A percentile compares a stretch with the other conserved stretches of the same genome.
These are phyloP conservation scores for Ephydatia muelleri DNA, from an alignment of 37 sponge, comb jelly and placozoan species.

Conservation along the genomic window DNA sequence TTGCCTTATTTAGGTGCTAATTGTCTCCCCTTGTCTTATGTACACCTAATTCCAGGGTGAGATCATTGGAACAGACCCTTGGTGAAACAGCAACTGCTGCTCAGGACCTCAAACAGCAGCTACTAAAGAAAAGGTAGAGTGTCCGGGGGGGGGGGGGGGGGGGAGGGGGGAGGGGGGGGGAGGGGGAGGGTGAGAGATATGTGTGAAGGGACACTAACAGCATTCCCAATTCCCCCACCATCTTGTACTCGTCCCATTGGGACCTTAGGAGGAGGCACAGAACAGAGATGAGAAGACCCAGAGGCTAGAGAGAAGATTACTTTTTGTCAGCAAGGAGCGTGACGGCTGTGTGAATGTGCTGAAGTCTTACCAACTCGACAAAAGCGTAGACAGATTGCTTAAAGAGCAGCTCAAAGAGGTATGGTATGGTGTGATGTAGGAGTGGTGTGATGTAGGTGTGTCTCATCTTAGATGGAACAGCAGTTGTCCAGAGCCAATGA, in stretches of 20 bases:
- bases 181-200: no score
- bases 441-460: not conserved
- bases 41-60: not conserved
- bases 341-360: conserved; percentile 82
- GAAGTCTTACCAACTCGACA: conserved; percentile 65
- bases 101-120: conserved; percentile 7
- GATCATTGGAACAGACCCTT: not conserved
- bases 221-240: no score
- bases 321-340: conserved; percentile 78
- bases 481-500: conserved; percentile 42
- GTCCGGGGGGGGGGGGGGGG: not conserved
- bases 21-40: no score
- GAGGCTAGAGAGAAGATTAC: conserved; percentile 59
- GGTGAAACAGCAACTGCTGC: not conserved
- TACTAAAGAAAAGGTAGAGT: conserved; percentile 14
- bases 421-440: not conserved
- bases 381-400: conserved; percentile 58
- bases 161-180: no score
- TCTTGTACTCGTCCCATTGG: no score
- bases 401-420: conserved; percentile 61
- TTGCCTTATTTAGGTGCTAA: no score
- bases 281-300: conserved; percentile 56
- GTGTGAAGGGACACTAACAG: no score
- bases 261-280: conserved; percentile 12
- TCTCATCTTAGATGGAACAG: conserved; percentile 15